Percentiles rank a stretch among this genome's conserved stretches.
These are phyloP conservation scores for Falco biarmicus DNA, from an alignment of 2,797 vertebrate genomes.

Conservation along the genomic window DNA sequence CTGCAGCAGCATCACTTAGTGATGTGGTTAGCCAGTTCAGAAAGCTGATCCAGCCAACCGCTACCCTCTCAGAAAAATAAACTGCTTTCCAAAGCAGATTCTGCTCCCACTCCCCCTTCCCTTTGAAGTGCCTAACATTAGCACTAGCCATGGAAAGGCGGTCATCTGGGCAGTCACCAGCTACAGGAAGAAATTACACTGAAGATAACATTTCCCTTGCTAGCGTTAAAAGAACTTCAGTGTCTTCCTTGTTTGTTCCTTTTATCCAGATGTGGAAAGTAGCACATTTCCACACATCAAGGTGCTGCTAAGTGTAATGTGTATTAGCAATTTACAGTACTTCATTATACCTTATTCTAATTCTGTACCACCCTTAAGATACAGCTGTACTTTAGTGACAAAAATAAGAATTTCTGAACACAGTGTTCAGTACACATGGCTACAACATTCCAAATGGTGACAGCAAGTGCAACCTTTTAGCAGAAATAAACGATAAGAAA, in stretches of 20 bases:
- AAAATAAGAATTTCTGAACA: conserved; percentile 46
- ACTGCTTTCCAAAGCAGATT: neutral
- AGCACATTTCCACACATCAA: neutral
- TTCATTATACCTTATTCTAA: conserved; percentile 24
- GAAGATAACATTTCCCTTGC: neutral
- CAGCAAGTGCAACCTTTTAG: conserved; percentile 4
- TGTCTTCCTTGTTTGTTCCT: neutral
- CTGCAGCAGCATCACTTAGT: neutral
- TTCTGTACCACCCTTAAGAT: conserved; percentile 1
- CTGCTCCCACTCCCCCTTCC: neutral
- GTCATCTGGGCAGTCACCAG: neutral
- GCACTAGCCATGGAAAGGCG: neutral
- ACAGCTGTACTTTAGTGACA: conserved; percentile 33
- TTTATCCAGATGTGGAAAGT: neutral
- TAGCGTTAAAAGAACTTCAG: neutral
- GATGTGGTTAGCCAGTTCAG: neutral
- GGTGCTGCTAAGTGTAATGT: neutral
- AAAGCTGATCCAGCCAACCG: neutral
- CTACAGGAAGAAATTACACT: neutral
- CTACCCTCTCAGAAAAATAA: neutral
- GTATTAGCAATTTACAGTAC: neutral
- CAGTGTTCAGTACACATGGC: conserved; percentile 3
- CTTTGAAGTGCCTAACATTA: neutral
- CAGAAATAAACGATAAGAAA: conserved; percentile 15
- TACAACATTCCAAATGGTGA: neutral